These are phyloP conservation scores for Diceros bicornis DNA, from an alignment of 2,797 vertebrate genomes.

Conservation along the genomic window DNA sequence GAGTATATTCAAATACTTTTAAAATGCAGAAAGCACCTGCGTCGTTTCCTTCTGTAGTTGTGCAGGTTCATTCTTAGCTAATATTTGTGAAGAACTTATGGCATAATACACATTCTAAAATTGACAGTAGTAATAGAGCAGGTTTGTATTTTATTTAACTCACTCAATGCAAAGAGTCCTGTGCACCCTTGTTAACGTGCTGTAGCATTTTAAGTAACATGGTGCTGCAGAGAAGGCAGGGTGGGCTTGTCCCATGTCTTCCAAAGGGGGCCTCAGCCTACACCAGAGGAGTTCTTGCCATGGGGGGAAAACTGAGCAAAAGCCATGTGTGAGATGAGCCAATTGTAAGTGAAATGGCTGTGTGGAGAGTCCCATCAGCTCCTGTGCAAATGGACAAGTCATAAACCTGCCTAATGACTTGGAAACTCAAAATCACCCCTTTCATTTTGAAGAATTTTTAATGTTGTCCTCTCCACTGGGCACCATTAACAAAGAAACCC, in stretches of 20 bases:
- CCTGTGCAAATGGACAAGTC: slow-evolving; percentile 76
- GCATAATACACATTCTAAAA: background rate
- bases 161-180: background rate
- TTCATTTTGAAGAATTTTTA: slow-evolving; percentile 80
- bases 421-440: slow-evolving; percentile 78
- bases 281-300: background rate
- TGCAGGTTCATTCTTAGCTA: background rate
- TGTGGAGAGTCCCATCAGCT: slow-evolving; percentile 58
- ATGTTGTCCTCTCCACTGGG: slow-evolving; percentile 78
- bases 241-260: background rate
- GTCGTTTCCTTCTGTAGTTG: background rate
- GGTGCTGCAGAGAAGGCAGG: background rate
- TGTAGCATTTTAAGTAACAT: background rate
- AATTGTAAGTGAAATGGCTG: slow-evolving; percentile 62
- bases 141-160: background rate
- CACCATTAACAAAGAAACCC: slow-evolving; percentile 71
- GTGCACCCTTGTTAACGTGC: too few relatives aligned
- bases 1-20: background rate
- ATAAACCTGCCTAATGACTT: slow-evolving; percentile 83
- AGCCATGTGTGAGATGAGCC: slow-evolving; percentile 61
- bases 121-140: background rate
- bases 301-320: background rate
- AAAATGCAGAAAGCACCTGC: background rate
- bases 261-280: background rate
- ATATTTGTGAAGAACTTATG: slow-evolving; percentile 46